Conservation (phyloP, 2,113 vertebrate genomes). For the Austrofundulus limnaeus region DNA sequence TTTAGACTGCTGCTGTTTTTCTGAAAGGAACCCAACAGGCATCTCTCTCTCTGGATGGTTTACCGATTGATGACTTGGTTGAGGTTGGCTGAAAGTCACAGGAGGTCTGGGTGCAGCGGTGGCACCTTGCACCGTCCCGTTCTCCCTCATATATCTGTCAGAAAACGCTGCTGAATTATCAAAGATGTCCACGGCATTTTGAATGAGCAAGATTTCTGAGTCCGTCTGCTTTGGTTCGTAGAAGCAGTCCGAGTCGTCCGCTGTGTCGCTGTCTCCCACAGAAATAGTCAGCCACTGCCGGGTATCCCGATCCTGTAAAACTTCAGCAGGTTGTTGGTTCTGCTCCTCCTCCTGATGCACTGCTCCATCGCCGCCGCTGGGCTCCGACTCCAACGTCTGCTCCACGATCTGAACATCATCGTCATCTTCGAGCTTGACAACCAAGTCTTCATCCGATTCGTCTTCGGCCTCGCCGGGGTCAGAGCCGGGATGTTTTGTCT, state of each 20-base stretch:
- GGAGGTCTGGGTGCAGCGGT: slow-evolving; percentile 40
- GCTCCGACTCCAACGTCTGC: slow-evolving; percentile 20
- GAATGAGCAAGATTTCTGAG: slow-evolving; percentile 66
- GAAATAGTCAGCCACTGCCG: slow-evolving; percentile 61
- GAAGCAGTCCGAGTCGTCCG: slow-evolving; percentile 59
- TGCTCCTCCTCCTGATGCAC: slow-evolving; percentile 26
- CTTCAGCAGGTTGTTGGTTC: slow-evolving; percentile 13
- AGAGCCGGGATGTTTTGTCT: slow-evolving; percentile 9
- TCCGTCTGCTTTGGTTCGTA: slow-evolving; percentile 59
- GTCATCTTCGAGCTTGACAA: slow-evolving; percentile 64
- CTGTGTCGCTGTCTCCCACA: slow-evolving; percentile 44
- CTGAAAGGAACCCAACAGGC: slow-evolving; percentile 39
- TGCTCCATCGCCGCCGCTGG: not conserved
- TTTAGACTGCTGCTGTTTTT: slow-evolving; percentile 41
- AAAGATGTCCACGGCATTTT: slow-evolving; percentile 66
- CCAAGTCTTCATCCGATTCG: slow-evolving; percentile 33
- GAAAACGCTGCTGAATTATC: slow-evolving; percentile 46
- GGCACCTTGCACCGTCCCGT: slow-evolving; percentile 18
- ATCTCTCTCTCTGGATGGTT: slow-evolving; percentile 26
- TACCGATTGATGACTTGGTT: slow-evolving; percentile 31
- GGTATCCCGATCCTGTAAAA: slow-evolving; percentile 48
- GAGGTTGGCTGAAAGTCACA: slow-evolving; percentile 35
- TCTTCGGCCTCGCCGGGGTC: slow-evolving; percentile 10
- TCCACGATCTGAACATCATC: slow-evolving; percentile 65
- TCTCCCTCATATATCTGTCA: slow-evolving; percentile 27